These are phyloP conservation scores for Rhagonycha lutea DNA, from an alignment of 2,888 invertebrate species.

Conservation along the genomic window DNA sequence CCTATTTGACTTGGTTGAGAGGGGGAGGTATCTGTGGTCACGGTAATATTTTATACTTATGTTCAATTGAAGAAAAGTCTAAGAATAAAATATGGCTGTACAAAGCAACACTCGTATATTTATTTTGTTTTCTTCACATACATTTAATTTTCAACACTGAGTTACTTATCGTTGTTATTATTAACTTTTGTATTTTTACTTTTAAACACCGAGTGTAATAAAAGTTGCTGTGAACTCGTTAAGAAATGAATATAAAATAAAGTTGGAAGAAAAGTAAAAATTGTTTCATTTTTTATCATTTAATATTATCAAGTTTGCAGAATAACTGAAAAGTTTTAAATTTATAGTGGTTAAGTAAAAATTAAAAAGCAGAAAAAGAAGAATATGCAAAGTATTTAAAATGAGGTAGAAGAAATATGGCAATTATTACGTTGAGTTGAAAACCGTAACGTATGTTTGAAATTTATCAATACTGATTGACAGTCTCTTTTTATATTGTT, in stretches of 20 bases:
- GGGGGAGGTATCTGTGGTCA: too few relatives aligned
- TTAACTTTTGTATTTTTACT: background rate
- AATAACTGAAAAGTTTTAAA: background rate
- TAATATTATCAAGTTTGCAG: background rate
- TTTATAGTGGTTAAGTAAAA: background rate
- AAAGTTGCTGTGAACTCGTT: background rate
- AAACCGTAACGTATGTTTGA: background rate
- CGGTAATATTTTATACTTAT: too few relatives aligned
- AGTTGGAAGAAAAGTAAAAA: background rate
- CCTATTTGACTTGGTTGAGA: too few relatives aligned
- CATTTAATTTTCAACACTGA: background rate
- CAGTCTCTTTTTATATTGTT: background rate
- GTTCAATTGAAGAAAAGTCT: too few relatives aligned
- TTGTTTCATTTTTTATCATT: background rate
- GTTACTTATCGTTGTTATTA: background rate
- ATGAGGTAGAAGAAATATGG: background rate
- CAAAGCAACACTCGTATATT: background rate
- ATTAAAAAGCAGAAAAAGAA: background rate
- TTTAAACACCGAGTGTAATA: background rate
- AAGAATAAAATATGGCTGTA: too few relatives aligned
- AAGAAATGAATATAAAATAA: background rate
- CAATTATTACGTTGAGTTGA: background rate
- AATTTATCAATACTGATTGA: background rate
- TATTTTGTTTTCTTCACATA: background rate
- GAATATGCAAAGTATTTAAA: background rate